Conservation (phyloP, 2,113 vertebrate genomes). For the Piaya cayana region DNA sequence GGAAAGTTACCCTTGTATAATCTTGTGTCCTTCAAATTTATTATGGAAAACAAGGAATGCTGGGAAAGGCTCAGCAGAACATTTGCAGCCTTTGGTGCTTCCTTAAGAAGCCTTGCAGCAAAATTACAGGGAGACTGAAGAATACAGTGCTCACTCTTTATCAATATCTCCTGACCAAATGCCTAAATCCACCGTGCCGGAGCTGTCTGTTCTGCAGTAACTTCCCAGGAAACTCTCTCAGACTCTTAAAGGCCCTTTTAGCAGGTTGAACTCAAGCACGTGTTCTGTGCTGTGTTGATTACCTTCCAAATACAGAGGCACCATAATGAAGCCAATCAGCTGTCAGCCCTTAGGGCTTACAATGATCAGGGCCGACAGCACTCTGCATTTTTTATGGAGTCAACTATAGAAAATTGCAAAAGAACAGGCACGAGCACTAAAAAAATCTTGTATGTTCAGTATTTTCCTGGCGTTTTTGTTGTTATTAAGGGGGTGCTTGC, state of each 20-base stretch:
- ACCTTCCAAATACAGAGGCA: neutral
- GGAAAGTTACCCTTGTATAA: neutral
- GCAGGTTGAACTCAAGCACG: neutral
- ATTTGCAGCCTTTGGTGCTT: neutral
- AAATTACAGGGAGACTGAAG: neutral
- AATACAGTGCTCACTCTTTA: neutral
- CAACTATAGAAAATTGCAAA: neutral
- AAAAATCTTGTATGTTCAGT: neutral
- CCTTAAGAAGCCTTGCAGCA: neutral
- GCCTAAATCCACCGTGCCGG: neutral
- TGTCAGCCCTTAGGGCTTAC: neutral
- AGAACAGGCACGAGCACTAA: neutral
- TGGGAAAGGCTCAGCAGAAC: neutral
- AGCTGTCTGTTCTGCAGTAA: neutral
- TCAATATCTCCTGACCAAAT: neutral
- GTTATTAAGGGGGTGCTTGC: neutral
- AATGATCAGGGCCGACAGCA: neutral
- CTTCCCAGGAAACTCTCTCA: neutral
- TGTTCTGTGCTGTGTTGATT: neutral
- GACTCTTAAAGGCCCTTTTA: neutral
- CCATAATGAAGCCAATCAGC: neutral
- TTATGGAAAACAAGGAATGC: neutral
- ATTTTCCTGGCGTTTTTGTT: neutral
- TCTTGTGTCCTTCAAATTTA: neutral
- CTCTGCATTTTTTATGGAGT: neutral